Conservation (phyloP, 2,113 vertebrate species). For the Colius striatus region DNA sequence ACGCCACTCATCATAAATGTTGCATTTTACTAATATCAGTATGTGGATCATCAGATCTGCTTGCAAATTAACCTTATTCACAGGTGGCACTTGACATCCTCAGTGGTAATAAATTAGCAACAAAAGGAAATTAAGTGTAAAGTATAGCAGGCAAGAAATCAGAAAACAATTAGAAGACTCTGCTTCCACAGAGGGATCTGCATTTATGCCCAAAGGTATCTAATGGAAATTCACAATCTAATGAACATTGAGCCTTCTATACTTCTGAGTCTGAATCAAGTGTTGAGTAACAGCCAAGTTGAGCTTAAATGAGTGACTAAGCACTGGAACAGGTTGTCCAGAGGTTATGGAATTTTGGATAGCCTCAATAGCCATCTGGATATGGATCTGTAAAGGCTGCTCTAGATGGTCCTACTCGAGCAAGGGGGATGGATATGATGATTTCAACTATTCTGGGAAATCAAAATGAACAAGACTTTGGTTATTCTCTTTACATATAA, state of each 20-base stretch:
- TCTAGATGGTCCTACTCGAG: background rate
- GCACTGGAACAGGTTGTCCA: background rate
- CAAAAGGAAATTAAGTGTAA: background rate
- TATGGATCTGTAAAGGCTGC: accelerated
- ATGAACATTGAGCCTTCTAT: background rate
- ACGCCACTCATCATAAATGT: background rate
- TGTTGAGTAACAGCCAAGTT: background rate
- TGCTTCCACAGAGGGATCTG: background rate
- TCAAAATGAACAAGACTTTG: background rate
- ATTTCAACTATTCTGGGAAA: background rate
- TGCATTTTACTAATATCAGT: background rate
- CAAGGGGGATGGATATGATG: background rate
- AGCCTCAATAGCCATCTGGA: background rate
- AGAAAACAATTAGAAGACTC: background rate
- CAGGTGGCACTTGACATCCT: background rate
- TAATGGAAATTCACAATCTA: background rate
- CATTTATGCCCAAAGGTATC: background rate
- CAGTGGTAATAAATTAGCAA: background rate
- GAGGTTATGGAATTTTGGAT: background rate
- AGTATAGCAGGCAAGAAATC: background rate
- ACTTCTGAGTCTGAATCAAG: background rate
- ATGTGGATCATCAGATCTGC: background rate
- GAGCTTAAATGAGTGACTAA: background rate
- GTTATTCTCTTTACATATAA: background rate
- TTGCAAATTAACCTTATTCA: background rate